Base-by-base conservation (phyloP, 2,888 invertebrate species). In the Diaprepes abbreviatus region DNA sequence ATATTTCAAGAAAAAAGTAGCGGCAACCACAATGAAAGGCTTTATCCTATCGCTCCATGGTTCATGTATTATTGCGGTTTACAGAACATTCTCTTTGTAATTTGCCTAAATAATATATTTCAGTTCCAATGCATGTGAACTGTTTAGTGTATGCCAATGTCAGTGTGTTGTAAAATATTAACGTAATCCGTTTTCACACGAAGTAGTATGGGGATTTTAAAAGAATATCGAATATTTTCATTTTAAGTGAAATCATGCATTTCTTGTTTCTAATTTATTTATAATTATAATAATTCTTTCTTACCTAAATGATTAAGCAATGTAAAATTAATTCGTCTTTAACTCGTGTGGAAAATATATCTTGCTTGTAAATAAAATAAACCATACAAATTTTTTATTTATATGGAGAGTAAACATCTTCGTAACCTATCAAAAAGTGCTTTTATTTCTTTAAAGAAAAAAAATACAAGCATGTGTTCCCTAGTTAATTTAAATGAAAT, bases 21-120 rank as follows among this genome's bases (percentile, higher is more conserved):
- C 70, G 70, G 70, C 65, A 55, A 63, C 71, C 67, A 63, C 71
- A 67, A 60, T 66, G 71, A 71, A 71, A 71, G 63, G 66, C 66
- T 71, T 71, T 62, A 71, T 63, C 64, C 60, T 66, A 62, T 59
- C 65, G 62, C 48, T 54, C 60, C 70, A 70, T 70, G 70, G 62
- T 70, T 66, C 60, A 66, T 62, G 65, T 70, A 63, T 48, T 58
- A 70, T 66, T 66, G 66, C 62, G 66, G 71, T 67, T 71, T 65
- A 52, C 59, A 59, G 48, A 59, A 58, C 70, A 43, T 70, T 70
- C 70, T 70, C 70, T 70, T 70, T 70, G 60, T 65, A 70, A 58
- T 70, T 59, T 66, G 48, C 28, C 59, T 63, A 64, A 64, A 64
- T 64, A 64, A 64, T 64, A 64, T 64, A 43, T 40, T 43, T 62